Conservation (phyloP, 2,797 vertebrate species). For the Argentina silus region DNA sequence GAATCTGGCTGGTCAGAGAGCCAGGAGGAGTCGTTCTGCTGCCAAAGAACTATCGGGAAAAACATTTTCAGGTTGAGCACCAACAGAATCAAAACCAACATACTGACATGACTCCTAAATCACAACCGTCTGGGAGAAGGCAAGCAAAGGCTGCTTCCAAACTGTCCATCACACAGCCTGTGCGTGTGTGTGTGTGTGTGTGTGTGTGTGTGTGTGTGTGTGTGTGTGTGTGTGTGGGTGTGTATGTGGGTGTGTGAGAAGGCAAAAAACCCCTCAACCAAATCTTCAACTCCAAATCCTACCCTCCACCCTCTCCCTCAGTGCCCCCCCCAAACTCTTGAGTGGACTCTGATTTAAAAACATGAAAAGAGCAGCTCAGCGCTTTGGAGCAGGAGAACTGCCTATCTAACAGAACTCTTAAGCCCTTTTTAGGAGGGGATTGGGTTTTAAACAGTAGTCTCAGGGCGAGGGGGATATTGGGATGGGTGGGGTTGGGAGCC, state of each 20-base stretch:
- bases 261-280: slow-evolving; percentile 42
- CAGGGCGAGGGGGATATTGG: slow-evolving; percentile 26
- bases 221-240: slow-evolving; percentile 21
- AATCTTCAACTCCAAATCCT: slow-evolving; percentile 40
- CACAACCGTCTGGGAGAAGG: slow-evolving; percentile 46
- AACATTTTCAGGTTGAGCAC: slow-evolving; percentile 68
- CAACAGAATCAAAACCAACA: slow-evolving; percentile 60
- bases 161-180: slow-evolving; percentile 24
- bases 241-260: neutral
- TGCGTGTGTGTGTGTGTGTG: slow-evolving; percentile 1
- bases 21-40: slow-evolving; percentile 42
- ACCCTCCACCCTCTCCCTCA: neutral
- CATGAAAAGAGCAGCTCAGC: slow-evolving; percentile 58
- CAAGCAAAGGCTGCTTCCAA: slow-evolving; percentile 37
- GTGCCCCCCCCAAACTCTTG: slow-evolving; percentile 41
- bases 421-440: slow-evolving; percentile 65
- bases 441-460: slow-evolving; percentile 68
- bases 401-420: slow-evolving; percentile 64
- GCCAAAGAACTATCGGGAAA: slow-evolving; percentile 64
- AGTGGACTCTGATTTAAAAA: slow-evolving; percentile 71
- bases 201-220: slow-evolving; percentile 2
- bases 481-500: slow-evolving; percentile 15
- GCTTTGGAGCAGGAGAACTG: slow-evolving; percentile 47
- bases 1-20: slow-evolving; percentile 48
- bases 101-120: slow-evolving; percentile 51